Evolutionary conservation across 2,888 invertebrate genomes (phyloP).

Genomic region (Tubulanus polymorphus): DNA sequence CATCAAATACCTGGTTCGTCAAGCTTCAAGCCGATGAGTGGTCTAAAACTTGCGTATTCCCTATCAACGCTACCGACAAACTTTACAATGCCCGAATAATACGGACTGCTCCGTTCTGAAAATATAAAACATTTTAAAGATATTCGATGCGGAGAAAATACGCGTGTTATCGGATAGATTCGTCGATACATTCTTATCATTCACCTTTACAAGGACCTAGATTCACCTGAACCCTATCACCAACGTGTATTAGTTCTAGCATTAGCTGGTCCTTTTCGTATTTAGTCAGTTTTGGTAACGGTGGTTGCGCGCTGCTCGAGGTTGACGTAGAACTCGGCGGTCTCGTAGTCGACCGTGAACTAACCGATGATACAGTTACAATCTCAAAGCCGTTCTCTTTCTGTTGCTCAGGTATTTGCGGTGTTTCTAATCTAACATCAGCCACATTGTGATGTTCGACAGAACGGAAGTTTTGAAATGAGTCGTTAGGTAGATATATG

Average conservation of each 20-base stretch:
- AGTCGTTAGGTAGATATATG: not conserved
- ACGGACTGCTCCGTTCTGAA: not conserved
- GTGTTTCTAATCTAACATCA: no score
- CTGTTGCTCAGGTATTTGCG: no score
- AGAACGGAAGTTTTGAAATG: not conserved
- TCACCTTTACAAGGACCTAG: constrained; percentile 37
- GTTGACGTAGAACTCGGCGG: not conserved
- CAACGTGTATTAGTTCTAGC: constrained; percentile 27
- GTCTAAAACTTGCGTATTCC: constrained; percentile 26
- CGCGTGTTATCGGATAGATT: not conserved
- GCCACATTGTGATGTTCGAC: no score
- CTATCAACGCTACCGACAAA: constrained; percentile 32
- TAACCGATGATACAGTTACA: no score
- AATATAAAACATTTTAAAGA: no score
- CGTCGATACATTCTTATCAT: constrained; percentile 4
- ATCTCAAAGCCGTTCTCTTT: no score
- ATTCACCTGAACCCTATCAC: constrained; percentile 33
- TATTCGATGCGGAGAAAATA: not conserved
- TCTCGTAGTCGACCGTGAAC: not conserved
- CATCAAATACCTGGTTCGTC: constrained; percentile 33
- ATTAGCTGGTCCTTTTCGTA: constrained; percentile 29
- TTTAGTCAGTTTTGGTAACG: not conserved
- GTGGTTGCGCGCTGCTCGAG: not conserved
- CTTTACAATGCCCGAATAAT: constrained; percentile 32
- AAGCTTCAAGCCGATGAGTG: constrained; percentile 34